Base-by-base conservation (phyloP, 1,140 invertebrate species). In the Lepidurus arcticus region DNA sequence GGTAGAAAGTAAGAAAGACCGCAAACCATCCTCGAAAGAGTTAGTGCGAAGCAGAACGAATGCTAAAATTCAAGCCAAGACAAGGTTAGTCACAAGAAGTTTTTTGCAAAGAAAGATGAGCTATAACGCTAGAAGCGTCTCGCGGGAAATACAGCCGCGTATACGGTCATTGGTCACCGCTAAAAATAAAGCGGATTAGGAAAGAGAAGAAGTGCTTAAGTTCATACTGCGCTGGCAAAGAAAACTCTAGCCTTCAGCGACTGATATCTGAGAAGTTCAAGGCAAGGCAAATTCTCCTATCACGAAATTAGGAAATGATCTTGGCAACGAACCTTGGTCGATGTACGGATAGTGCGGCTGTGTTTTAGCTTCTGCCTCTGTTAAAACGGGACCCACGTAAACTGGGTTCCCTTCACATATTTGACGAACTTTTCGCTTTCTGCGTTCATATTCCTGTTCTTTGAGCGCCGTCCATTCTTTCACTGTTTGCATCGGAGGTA, bases 1-100 rank as follows among this genome's bases (percentile, higher is more conserved):
- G 21, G 8, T 65, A 65, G 53, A 65, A 65, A 65, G 53, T 65
- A 65, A 65, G 53, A n/a, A 65, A 65, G n/a, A n/a, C n/a, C n/a
- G n/a, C 3, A 34, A 34, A 34, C 34, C 4, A 34, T 34, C 53
- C 21, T 65, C 9, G 53, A 65, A 21, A 7, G 53, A n/a, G 16
- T 65, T 65, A 65, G 53, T 65, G 3, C n/a, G 21, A 13, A 7
- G 13, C 16, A 9, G 53, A 65, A n/a, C 9, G 16, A 65, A 21
- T 7, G 13, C 8, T 21, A 34, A 21, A n/a, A 21, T 65, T 21
- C 13, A n/a, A 7, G 13, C 16, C 53, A 16, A 65, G 8, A 65
- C 13, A 65, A 65, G 53, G 9, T 65, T 21, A 65, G 4, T 7
- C 16, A 65, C 1, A 65, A 65, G 8, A 65, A 65, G 21, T 34